These are phyloP conservation scores for Emydocephalus ijimae DNA, from an alignment of 2,113 vertebrate genomes.

Conservation along the genomic window DNA sequence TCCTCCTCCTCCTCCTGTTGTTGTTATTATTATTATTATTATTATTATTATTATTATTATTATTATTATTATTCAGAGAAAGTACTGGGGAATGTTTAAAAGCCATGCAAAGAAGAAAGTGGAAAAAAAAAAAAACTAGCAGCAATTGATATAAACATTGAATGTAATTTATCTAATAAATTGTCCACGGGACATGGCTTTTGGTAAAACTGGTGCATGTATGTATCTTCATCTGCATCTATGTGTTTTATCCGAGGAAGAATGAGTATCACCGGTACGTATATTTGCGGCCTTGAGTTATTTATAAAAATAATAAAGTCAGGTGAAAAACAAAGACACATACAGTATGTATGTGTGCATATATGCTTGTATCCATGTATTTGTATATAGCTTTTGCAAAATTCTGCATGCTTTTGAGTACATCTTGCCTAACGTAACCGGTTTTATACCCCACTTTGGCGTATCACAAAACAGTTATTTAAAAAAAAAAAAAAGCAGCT, in stretches of 20 bases:
- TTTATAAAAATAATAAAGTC: not conserved
- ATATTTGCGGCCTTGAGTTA: not conserved
- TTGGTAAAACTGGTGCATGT: not conserved
- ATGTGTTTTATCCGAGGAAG: not conserved
- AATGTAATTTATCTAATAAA: not conserved
- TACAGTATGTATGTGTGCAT: not conserved
- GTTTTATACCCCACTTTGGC: not conserved
- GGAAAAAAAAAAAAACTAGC: too few relatives aligned
- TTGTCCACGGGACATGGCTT: not conserved
- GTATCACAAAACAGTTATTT: not conserved
- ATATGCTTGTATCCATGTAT: not conserved
- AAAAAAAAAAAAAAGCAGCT: too few relatives aligned
- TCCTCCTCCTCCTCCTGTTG: too few relatives aligned
- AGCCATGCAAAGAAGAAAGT: too few relatives aligned
- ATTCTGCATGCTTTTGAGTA: not conserved
- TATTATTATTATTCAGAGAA: too few relatives aligned
- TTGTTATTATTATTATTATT: too few relatives aligned
- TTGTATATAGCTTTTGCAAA: not conserved
- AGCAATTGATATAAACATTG: too few relatives aligned
- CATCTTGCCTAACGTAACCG: accelerated
- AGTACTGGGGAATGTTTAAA: too few relatives aligned
- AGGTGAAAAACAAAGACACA: not conserved
- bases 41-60: too few relatives aligned
- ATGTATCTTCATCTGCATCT: not conserved
- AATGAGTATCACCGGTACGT: not conserved